phyloP scores from a whole-genome alignment of 2,797 vertebrate species.

The Cyclopterus lumpus region DNA sequence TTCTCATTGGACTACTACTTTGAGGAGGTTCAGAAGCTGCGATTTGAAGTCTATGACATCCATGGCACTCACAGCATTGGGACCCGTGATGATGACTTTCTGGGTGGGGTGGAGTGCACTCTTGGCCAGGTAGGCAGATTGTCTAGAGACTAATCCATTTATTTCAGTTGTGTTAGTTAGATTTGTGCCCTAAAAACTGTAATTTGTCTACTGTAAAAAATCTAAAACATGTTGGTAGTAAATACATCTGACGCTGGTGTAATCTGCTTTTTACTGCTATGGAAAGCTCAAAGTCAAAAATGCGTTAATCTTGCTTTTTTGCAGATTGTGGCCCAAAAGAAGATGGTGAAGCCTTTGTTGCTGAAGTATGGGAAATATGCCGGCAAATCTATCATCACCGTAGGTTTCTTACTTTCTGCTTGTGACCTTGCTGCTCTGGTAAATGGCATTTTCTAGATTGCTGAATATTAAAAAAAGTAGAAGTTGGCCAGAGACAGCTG shows the following conservation, averaged over 20 bases:
- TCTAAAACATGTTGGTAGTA: background rate
- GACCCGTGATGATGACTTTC: constrained; percentile 92
- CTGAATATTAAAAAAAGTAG: constrained; percentile 7
- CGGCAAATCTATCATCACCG: constrained; percentile 94
- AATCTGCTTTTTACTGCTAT: constrained; percentile 21
- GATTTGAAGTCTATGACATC: constrained; percentile 95
- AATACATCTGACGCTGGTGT: constrained; percentile 16
- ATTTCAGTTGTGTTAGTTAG: background rate
- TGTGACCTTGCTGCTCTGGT: constrained; percentile 12
- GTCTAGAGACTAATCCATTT: background rate
- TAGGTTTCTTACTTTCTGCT: constrained; percentile 68
- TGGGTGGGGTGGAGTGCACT: constrained; percentile 94
- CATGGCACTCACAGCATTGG: constrained; percentile 90
- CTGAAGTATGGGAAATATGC: constrained; percentile 94
- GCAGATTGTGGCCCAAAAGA: constrained; percentile 97
- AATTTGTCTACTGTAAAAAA: background rate
- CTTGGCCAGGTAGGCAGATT: constrained; percentile 90
- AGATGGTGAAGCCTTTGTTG: constrained; percentile 90
- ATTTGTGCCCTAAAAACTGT: background rate
- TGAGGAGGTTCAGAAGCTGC: constrained; percentile 96
- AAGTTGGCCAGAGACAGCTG: constrained; percentile 4
- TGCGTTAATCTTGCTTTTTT: constrained; percentile 51
- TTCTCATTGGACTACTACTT: constrained; percentile 95
- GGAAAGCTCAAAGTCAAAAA: constrained; percentile 24
- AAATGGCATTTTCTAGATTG: constrained; percentile 8